These are phyloP conservation scores for Solea senegalensis DNA, from an alignment of 2,113 vertebrate species.

Conservation along the genomic window DNA sequence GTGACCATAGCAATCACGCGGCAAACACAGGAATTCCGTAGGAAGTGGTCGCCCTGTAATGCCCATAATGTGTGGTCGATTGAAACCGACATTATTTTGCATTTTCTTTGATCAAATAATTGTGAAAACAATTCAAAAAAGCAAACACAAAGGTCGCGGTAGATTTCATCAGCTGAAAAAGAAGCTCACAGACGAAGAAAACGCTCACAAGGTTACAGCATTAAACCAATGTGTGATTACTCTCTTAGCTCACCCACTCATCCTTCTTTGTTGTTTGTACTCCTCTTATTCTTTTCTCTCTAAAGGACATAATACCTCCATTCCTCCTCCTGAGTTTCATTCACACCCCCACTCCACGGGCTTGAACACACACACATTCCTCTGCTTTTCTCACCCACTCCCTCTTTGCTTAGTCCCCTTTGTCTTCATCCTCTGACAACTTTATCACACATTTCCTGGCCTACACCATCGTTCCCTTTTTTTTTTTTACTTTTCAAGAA, in stretches of 20 bases:
- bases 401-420: conserved; percentile 34
- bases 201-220: conserved; percentile 36
- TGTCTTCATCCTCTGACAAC: conserved; percentile 59
- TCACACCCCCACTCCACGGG: conserved; percentile 53
- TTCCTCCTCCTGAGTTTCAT: conserved; percentile 69
- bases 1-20: no score
- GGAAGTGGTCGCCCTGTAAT: no score
- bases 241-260: conserved; percentile 49
- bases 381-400: conserved; percentile 57
- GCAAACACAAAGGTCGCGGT: neutral
- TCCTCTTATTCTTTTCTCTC: conserved; percentile 29
- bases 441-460: conserved; percentile 44
- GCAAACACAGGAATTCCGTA: no score
- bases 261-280: conserved; percentile 43
- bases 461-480: conserved; percentile 10
- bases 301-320: conserved; percentile 64
- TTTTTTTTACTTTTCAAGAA: neutral
- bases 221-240: conserved; percentile 18
- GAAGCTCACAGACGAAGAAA: conserved; percentile 9
- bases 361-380: conserved; percentile 45
- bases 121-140: neutral
- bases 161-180: conserved; percentile 16
- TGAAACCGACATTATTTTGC: no score
- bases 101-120: no score
- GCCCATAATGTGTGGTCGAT: no score